These are phyloP conservation scores for Oryzias curvinotus DNA, from an alignment of 2,113 vertebrate species.

Conservation along the genomic window DNA sequence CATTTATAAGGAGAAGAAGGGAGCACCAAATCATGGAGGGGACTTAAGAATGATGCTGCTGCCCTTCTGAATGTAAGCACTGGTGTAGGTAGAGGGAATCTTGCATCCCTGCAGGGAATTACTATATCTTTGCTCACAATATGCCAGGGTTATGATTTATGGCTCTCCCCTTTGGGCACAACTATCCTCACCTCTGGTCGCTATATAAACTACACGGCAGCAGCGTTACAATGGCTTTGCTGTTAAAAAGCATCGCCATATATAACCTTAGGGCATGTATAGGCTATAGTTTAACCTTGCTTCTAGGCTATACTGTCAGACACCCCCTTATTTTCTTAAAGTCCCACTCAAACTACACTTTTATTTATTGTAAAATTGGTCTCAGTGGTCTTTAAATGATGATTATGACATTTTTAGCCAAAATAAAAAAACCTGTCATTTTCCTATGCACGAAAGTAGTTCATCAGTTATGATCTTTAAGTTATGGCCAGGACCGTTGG, in stretches of 20 bases:
- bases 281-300: constrained; percentile 26
- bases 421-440: too few relatives aligned
- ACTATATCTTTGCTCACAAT: constrained; percentile 41
- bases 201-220: constrained; percentile 62
- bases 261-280: constrained; percentile 36
- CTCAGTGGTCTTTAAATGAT: too few relatives aligned
- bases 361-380: too few relatives aligned
- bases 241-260: constrained; percentile 39
- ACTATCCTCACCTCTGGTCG: constrained; percentile 56
- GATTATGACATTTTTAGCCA: too few relatives aligned
- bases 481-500: too few relatives aligned
- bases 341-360: neutral
- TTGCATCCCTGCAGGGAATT: constrained; percentile 46
- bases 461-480: too few relatives aligned
- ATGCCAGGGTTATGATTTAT: constrained; percentile 66
- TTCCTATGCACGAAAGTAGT: too few relatives aligned
- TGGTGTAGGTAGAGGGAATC: constrained; percentile 46
- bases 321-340: neutral
- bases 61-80: constrained; percentile 59
- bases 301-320: neutral
- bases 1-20: constrained; percentile 16
- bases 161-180: constrained; percentile 42
- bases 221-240: constrained; percentile 64
- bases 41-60: constrained; percentile 37
- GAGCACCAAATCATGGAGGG: constrained; percentile 35